Percentiles rank a stretch among this genome's conserved stretches.
Evolutionary conservation across 2,113 vertebrate genomes (phyloP).

Genomic region (Brachirus orientalis): DNA sequence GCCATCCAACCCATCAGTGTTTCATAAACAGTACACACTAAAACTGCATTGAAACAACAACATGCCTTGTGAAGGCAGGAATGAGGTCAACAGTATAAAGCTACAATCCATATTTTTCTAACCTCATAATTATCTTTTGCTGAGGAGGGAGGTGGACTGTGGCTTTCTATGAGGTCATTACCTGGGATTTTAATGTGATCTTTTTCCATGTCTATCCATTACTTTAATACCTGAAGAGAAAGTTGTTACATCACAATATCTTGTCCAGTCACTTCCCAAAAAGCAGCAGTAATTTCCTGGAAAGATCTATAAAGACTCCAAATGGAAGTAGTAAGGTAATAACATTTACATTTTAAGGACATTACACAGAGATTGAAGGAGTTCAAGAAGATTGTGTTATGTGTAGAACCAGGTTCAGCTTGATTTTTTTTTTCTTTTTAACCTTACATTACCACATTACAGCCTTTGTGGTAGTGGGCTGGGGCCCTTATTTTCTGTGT

Average conservation of each 20-base stretch:
- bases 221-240: neutral
- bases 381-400: slow-evolving; percentile 13
- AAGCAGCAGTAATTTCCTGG: slow-evolving; percentile 13
- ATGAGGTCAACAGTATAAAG: slow-evolving; percentile 56
- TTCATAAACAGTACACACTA: slow-evolving; percentile 59
- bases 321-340: slow-evolving; percentile 14
- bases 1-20: slow-evolving; percentile 65
- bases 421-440: slow-evolving; percentile 22
- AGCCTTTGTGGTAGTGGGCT: no score
- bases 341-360: slow-evolving; percentile 39
- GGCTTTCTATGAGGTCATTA: neutral
- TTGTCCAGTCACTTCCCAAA: slow-evolving; percentile 5
- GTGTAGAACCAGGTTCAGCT: slow-evolving; percentile 22
- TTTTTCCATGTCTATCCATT: neutral
- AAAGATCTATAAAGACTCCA: slow-evolving; percentile 22
- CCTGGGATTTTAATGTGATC: neutral
- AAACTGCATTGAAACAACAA: slow-evolving; percentile 44
- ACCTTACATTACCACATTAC: slow-evolving; percentile 30
- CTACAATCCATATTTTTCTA: slow-evolving; percentile 32
- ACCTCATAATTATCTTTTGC: slow-evolving; percentile 20
- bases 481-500: slow-evolving; percentile 13
- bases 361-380: slow-evolving; percentile 32
- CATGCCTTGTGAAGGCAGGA: slow-evolving; percentile 42
- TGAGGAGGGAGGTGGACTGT: neutral
- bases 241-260: slow-evolving; percentile 8